These are phyloP conservation scores for Dichetophora obliterata DNA, from an alignment of 2,888 invertebrate genomes.

Conservation along the genomic window DNA sequence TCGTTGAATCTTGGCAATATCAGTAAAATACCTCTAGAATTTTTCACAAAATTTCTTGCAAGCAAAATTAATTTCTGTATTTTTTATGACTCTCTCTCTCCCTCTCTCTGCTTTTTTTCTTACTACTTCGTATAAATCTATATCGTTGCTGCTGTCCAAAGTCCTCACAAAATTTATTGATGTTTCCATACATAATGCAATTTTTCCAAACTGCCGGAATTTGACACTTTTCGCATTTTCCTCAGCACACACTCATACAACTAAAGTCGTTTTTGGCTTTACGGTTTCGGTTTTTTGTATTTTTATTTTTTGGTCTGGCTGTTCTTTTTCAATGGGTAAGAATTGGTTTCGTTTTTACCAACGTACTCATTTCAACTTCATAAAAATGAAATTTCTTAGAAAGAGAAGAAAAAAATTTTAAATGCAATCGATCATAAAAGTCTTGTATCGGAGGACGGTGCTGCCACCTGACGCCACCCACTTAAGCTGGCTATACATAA, in stretches of 20 bases:
- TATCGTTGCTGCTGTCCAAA: conserved; percentile 16
- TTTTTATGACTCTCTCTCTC: too few species aligned
- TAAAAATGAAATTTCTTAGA: not conserved
- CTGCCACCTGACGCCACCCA: not conserved
- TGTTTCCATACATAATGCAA: conserved; percentile 18
- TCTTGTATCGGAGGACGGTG: conserved; percentile 15
- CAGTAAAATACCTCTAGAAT: too few species aligned
- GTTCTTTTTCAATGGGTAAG: too few species aligned
- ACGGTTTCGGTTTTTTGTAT: too few species aligned
- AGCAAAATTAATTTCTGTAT: too few species aligned
- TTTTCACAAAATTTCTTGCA: too few species aligned
- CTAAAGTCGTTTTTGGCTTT: not conserved
- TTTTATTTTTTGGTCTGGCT: too few species aligned
- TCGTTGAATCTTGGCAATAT: too few species aligned
- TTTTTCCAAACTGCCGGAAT: conserved; percentile 9
- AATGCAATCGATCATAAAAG: conserved; percentile 51
- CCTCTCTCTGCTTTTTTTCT: not conserved
- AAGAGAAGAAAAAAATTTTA: conserved; percentile 25
- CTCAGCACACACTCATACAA: not conserved
- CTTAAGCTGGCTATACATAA: not conserved
- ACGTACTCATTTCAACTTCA: not conserved
- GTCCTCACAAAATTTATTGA: conserved; percentile 23
- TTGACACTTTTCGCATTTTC: not conserved
- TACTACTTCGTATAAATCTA: conserved; percentile 16
- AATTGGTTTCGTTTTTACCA: too few species aligned